Base-by-base conservation (phyloP, 64 coral and sea anemone genomes). In the Dendronephthya gigantea region DNA sequence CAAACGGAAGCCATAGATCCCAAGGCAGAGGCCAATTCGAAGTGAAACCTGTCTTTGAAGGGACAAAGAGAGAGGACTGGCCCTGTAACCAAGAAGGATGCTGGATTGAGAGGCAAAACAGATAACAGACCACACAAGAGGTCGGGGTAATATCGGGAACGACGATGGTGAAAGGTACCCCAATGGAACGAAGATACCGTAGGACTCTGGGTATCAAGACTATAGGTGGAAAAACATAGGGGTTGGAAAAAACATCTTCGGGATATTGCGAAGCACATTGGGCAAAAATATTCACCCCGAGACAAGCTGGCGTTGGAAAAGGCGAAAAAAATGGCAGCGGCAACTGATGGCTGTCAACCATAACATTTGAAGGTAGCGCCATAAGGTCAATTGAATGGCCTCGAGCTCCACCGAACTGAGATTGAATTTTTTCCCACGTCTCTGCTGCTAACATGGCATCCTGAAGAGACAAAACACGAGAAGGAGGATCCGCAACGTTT, bases 1-100 rank as follows among this genome's bases (percentile, higher is more conserved):
- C 23, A 15, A 87, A 48, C 28, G 68, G 41, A 58, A 89, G 83
- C 40, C 16, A 50, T 17, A 90, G 43, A 39, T 85, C 65, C 88
- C 88, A 90, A 32, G 35, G 39, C 28, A 85, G 35, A 40, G 88
- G 88, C 37, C 40, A 1, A 30, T 28, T n/a, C 4, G 58, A 50
- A 55, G 84, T 49, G 17, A 45, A 27, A 52, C 70, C 39, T 23
- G 35, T 17, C 15, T 1, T 19, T 28, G 43, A 52, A 51, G 83
- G 88, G 35, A 74, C 75, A 25, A 90, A 7, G 16, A 55, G 22
- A 33, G 40, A 22, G 17, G 7, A 25, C 9, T 76, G 32, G 9
- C 62, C 83, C 41, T 49, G 35, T 13, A 85, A 28, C 19, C 35
- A 49, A 39, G 33, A 2, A 31, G 35, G 69, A 76, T 66, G 58